A percentile compares a stretch with the other conserved stretches of the same genome.
Evolutionary conservation across 2,797 vertebrate species (phyloP).

Genomic region (Bryconaethiops microstoma): DNA sequence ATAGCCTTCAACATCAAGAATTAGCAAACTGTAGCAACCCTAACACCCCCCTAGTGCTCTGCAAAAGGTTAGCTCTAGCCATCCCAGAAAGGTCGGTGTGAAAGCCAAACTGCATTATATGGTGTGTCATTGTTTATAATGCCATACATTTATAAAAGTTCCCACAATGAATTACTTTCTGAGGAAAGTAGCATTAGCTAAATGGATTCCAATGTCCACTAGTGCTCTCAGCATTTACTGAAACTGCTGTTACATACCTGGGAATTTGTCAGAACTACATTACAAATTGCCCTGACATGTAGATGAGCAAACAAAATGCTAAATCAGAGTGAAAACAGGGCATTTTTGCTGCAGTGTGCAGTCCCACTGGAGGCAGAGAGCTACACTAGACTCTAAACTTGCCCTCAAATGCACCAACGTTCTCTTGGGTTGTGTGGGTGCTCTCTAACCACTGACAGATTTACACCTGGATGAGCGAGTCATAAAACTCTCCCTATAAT

Average conservation of each 20-base stretch:
- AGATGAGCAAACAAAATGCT: conserved; percentile 30
- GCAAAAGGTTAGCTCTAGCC: conserved; percentile 49
- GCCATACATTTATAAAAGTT: conserved; percentile 49
- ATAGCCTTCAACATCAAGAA: conserved; percentile 12
- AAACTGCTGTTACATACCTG: background rate
- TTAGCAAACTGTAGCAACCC: background rate
- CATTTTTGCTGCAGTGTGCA: conserved; percentile 44
- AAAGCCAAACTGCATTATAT: conserved; percentile 13
- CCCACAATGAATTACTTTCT: conserved; percentile 23
- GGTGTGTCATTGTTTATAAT: conserved; percentile 43
- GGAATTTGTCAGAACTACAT: conserved; percentile 41
- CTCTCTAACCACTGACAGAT: conserved; percentile 38
- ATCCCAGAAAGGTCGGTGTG: conserved; percentile 50
- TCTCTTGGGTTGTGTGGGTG: background rate
- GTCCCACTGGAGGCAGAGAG: background rate
- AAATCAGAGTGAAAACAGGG: conserved; percentile 34
- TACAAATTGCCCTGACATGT: conserved; percentile 27
- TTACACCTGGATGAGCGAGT: conserved; percentile 38
- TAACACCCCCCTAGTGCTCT: conserved; percentile 22
- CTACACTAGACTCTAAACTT: background rate
- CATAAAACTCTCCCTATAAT: conserved; percentile 46
- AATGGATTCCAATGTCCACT: conserved; percentile 9
- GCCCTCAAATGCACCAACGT: conserved; percentile 2
- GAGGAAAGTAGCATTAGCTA: background rate
- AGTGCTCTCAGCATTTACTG: conserved; percentile 22